Base-by-base conservation (phyloP, 2,888 invertebrate species). In the Polymixis flavicincta region DNA sequence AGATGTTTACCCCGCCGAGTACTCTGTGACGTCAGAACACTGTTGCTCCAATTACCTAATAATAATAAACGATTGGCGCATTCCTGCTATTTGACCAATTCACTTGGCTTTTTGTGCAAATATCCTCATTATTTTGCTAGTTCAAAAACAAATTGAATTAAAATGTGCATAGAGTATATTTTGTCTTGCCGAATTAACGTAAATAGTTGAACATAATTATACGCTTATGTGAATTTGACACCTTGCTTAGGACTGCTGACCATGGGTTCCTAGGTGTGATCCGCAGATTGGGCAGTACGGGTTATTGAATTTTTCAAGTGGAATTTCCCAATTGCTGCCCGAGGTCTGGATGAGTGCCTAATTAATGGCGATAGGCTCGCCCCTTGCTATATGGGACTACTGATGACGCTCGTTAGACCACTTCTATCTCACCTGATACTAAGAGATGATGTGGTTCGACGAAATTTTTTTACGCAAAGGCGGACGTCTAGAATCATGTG, bases 21-120 rank as follows among this genome's bases (percentile, higher is more conserved):
- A 67, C 48, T 55, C 28, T 32, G 74, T 65, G 68, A 80, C 77
- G 77, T 69, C 77, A 69, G 0, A 5, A 17, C n/a, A 66, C 61
- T 37, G 2, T 54, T n/a, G 55, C 28, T 64, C 52, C 22, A 59
- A 65, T 67, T 70, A 81, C 66, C 52, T 78, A 69, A 66, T 54
- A 45, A 50, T 64, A 42, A 50, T 73, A 37, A 60, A 72, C 22
- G 11, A 59, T 45, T 57, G 8, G 22, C 19, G 17, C 7, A 63
- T 52, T 77, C 22, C 11, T 70, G 48, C n/a, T 14, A 13, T 42
- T 42, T 52, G 37, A 2, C 19, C 17, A 60, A 4, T n/a, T 17
- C 14, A 17, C 17, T 50, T 66, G 32, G 50, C 17, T 11, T 66
- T 50, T 32, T 52, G n/a, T 54, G 32, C 0, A 65, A 65, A 65